phyloP scores from a whole-genome alignment of 92 coral and sea anemone species.

The Chrysogorgia sp. region DNA sequence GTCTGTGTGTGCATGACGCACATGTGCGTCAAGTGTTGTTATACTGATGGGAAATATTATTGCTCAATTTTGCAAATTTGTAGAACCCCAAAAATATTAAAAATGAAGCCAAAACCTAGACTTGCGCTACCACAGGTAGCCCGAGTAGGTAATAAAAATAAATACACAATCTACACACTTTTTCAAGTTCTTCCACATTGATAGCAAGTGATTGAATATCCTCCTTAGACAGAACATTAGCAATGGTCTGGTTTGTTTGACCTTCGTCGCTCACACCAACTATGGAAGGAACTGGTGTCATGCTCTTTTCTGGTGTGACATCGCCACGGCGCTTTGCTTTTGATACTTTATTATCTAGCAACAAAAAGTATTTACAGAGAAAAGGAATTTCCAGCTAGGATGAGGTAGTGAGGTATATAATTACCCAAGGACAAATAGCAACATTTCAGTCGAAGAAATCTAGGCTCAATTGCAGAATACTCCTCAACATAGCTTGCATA shows the following conservation, averaged over 20 bases:
- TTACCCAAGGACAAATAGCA: background rate
- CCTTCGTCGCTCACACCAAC: slow-evolving; percentile 70
- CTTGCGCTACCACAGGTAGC: too few relatives aligned
- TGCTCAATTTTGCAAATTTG: too few relatives aligned
- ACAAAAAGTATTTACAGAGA: background rate
- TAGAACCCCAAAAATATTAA: too few relatives aligned
- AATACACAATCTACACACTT: slow-evolving; percentile 48
- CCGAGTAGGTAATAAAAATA: too few relatives aligned
- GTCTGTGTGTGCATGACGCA: too few relatives aligned
- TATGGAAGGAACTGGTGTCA: slow-evolving; percentile 85
- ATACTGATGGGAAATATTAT: too few relatives aligned
- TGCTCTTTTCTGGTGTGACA: slow-evolving; percentile 89
- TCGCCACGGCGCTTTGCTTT: slow-evolving; percentile 82
- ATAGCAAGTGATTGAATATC: slow-evolving; percentile 94
- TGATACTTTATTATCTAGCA: slow-evolving; percentile 57
- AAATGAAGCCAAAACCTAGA: too few relatives aligned
- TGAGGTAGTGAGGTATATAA: too few relatives aligned
- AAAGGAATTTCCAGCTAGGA: background rate
- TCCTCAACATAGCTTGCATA: too few relatives aligned
- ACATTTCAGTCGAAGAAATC: background rate
- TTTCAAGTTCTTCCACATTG: slow-evolving; percentile 77
- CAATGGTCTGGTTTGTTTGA: slow-evolving; percentile 57
- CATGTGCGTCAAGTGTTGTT: too few relatives aligned
- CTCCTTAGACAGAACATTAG: slow-evolving; percentile 82
- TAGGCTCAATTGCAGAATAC: too few relatives aligned